Conservation (phyloP, 1,140 invertebrate species). For the Thalassaphorura encarpata region DNA sequence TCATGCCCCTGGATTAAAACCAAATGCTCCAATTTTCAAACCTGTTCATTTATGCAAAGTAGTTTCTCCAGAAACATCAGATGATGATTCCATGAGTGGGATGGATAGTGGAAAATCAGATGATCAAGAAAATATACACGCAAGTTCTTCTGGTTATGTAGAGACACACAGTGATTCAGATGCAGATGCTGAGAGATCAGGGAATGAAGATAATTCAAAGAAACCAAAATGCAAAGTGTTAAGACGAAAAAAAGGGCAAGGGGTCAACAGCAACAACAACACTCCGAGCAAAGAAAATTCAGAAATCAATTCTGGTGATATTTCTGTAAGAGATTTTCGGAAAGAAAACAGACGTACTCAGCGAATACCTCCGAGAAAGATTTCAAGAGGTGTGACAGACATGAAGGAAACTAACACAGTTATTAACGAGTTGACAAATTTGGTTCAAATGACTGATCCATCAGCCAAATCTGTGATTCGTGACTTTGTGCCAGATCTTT, state of each 20-base stretch:
- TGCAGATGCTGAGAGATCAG: conserved; percentile 44
- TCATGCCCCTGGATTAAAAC: neutral
- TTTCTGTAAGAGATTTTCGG: too few relatives aligned
- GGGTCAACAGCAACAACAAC: too few relatives aligned
- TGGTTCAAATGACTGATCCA: conserved; percentile 37
- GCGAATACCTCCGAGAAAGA: too few relatives aligned
- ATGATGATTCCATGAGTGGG: conserved; percentile 27
- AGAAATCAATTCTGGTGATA: too few relatives aligned
- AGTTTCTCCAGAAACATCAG: conserved; percentile 19
- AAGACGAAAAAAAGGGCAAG: too few relatives aligned
- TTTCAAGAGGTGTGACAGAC: too few relatives aligned
- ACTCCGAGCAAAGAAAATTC: too few relatives aligned
- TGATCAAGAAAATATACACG: conserved; percentile 27
- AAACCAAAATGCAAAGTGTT: conserved; percentile 39
- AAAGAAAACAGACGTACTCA: too few relatives aligned
- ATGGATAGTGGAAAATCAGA: conserved; percentile 32
- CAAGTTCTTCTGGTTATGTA: conserved; percentile 21
- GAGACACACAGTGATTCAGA: conserved; percentile 38
- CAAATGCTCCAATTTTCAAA: conserved; percentile 2
- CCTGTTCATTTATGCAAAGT: conserved; percentile 17
- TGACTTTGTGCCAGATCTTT: conserved; percentile 19
- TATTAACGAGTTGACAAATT: conserved; percentile 43
- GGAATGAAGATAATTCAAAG: conserved; percentile 39
- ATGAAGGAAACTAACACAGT: conserved; percentile 37
- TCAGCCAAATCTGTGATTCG: conserved; percentile 23